Evolutionary conservation across 2,888 invertebrate species (phyloP), one percentile per base, ranked within the genome.

Genomic region (Trypoxylon attenuatum): DNA sequence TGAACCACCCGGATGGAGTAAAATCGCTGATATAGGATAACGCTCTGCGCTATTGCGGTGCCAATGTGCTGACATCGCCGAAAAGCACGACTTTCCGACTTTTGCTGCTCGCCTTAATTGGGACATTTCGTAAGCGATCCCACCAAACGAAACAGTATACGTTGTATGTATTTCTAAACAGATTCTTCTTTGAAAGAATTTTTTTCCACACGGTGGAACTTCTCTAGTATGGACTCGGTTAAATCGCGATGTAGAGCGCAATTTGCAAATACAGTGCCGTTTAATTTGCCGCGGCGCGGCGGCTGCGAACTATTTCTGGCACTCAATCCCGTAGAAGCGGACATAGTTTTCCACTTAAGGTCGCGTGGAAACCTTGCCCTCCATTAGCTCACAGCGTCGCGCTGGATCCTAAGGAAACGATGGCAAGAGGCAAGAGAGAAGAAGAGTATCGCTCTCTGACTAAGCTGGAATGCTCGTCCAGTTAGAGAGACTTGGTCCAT

Each of bases 401-500:
- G 39, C 15, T 52, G 38, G 54, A 69, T 59, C 67, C 64, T 75
- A 71, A 78, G 74, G 66, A 76, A 62, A 61, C 52, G 46, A 51
- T n/a, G 52, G n/a, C n/a, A n/a, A 64, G 43, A 39, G 23, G 18
- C 18, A n/a, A n/a, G 15, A 19, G 25, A 18, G 29, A 53, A 16
- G 27, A 41, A 69, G 46, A 69, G 65, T 69, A 72, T 59, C 65
- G 25, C 25, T 22, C 60, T 53, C 68, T 71, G 67, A 73, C 76
- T 75, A 73, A 76, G 73, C 76, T 63, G 60, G 54, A 71, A 65
- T 59, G 29, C 42, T n/a, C 51, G 21, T 25, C 38, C 41, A 42
- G 50, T 60, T 55, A 47, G 66, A 72, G 63, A 68, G 46, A 69
- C 59, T 72, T 68, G 82, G 84, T 84, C 86, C 86, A 77, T 87